These are phyloP conservation scores for Potamilus streckersoni DNA, from an alignment of 1,140 invertebrate genomes.

Conservation along the genomic window DNA sequence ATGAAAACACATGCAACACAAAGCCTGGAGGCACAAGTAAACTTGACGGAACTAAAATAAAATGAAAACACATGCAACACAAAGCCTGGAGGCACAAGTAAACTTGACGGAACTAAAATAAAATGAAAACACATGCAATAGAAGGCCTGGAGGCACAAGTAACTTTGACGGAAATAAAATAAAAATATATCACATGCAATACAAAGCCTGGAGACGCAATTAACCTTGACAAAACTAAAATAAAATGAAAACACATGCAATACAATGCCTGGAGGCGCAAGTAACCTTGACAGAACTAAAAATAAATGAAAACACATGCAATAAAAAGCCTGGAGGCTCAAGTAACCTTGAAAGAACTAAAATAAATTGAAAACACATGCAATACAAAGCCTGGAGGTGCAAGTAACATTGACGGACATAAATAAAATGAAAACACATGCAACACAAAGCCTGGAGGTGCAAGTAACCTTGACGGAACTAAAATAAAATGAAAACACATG, in stretches of 20 bases:
- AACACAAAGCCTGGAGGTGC: slow-evolving; percentile 92
- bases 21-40: slow-evolving; percentile 93
- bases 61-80: slow-evolving; percentile 68
- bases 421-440: slow-evolving; percentile 24
- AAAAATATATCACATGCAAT: slow-evolving; percentile 1
- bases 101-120: slow-evolving; percentile 83
- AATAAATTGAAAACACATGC: slow-evolving; percentile 23
- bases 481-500: slow-evolving; percentile 24
- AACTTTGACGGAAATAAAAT: slow-evolving; percentile 86
- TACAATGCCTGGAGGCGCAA: slow-evolving; percentile 96
- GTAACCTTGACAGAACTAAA: slow-evolving; percentile 88
- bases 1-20: slow-evolving; percentile 72
- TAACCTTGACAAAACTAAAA: slow-evolving; percentile 88
- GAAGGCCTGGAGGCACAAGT: slow-evolving; percentile 96
- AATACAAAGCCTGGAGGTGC: slow-evolving; percentile 91
- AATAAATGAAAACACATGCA: slow-evolving; percentile 11
- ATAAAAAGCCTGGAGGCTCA: slow-evolving; percentile 93
- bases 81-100: slow-evolving; percentile 95
- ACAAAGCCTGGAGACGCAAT: slow-evolving; percentile 94
- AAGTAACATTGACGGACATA: slow-evolving; percentile 92
- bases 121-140: slow-evolving; percentile 1
- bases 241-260: slow-evolving; percentile 5
- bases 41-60: slow-evolving; percentile 83
- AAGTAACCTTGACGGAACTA: slow-evolving; percentile 92
- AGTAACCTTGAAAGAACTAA: slow-evolving; percentile 90